Conservation (phyloP, 2,113 vertebrate genomes). For the Ailurus styani region DNA sequence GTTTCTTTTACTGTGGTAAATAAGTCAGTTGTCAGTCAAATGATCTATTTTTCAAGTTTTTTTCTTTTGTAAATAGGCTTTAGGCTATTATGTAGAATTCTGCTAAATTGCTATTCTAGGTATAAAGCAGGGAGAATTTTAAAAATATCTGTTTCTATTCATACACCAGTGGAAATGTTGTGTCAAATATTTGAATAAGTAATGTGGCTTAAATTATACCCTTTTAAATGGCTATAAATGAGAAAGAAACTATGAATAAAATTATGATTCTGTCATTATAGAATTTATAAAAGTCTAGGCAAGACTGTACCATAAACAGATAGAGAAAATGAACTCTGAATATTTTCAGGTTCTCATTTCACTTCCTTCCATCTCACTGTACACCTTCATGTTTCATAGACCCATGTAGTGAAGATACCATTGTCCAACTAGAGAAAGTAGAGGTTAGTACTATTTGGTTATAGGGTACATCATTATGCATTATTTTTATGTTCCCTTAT, state of each 20-base stretch:
- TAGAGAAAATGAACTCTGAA: not conserved
- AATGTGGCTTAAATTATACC: slow-evolving; percentile 44
- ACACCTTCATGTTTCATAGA: not conserved
- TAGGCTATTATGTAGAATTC: not conserved
- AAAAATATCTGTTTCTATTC: slow-evolving; percentile 37
- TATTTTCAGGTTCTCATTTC: not conserved
- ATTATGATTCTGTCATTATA: slow-evolving; percentile 33
- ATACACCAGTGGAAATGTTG: slow-evolving; percentile 26
- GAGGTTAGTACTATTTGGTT: accelerated
- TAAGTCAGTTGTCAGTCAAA: slow-evolving; percentile 38
- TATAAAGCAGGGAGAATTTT: slow-evolving; percentile 18
- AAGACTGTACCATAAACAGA: not conserved
- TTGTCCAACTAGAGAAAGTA: not conserved
- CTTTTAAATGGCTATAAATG: slow-evolving; percentile 43
- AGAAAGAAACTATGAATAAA: slow-evolving; percentile 50
- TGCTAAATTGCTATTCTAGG: slow-evolving; percentile 32
- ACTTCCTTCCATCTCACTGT: not conserved
- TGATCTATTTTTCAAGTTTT: not conserved
- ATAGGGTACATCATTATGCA: not conserved
- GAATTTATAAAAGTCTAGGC: not conserved
- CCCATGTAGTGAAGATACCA: not conserved
- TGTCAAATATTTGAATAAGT: slow-evolving; percentile 64
- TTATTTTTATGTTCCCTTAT: not conserved
- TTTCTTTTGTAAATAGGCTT: slow-evolving; percentile 27
- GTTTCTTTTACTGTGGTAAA: not conserved